Base-by-base conservation (phyloP, 2,888 invertebrate genomes). In the Stenurella melanura region DNA sequence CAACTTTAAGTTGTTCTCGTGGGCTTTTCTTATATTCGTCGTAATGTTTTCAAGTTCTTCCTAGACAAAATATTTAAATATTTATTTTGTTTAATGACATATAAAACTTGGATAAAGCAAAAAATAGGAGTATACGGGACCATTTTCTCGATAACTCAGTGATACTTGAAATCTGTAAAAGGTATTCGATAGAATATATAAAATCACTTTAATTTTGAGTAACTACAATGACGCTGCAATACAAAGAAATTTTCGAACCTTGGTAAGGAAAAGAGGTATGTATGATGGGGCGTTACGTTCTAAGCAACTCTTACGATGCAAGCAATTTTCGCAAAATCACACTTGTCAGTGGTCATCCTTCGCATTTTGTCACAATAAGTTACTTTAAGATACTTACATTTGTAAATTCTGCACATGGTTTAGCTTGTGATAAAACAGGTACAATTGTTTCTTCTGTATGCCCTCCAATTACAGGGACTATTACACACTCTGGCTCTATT, bases 401-500 rank as follows among this genome's bases (percentile, higher is more conserved):
- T 15, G 85, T 86, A 75, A 88, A 88, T 69, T 88, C 87, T 12
- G 83, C 78, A 79, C 87, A 86, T 0, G 89, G 96, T 75, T 90
- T 92, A 5, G 93, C 91, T 85, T 94, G 94, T 0, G 96, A 96
- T 75, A 96, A 91, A 18, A 97, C 89, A 0, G 96, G 96, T 21
- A 97, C 91, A 79, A 94, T 93, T 0, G 96, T 96, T 78, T 92
- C 91, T 15, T 93, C 92, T 19, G 94, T 93, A 87, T 95, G 94
- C 0, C 97, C 97, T 42, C 96, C 96, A 69, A 93, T 90, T 0
- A 96, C 94, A 0, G 96, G 96, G 10, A 96, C 93, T 80, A 90
- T 89, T 12, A 95, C 93, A 79, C 92, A 90, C 78, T 92, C 90
- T 0, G 95, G 93, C 81, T 93, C 92, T 57, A 94, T 82, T 0